These are phyloP conservation scores for Trimorus sp. DNA, from an alignment of 2,888 invertebrate genomes.

Conservation along the genomic window DNA sequence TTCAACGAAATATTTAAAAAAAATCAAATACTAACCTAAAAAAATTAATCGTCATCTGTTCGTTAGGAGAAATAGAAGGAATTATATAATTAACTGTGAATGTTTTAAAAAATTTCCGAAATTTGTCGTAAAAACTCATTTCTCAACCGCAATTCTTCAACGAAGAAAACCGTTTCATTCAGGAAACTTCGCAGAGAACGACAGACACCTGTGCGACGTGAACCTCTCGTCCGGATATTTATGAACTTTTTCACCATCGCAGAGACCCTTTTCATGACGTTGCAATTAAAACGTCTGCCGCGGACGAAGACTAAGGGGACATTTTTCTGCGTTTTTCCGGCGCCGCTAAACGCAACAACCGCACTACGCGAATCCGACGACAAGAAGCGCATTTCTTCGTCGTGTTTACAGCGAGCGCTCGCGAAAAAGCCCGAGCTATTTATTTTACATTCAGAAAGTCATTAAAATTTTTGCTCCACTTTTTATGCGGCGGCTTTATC, in stretches of 20 bases:
- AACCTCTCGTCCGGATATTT: slow-evolving; percentile 69
- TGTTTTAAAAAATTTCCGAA: too few relatives aligned
- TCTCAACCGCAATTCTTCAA: not conserved
- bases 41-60: too few relatives aligned
- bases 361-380: slow-evolving; percentile 38
- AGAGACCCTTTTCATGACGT: slow-evolving; percentile 15
- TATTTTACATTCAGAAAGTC: slow-evolving; percentile 47
- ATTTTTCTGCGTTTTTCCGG: slow-evolving; percentile 55
- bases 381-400: slow-evolving; percentile 76
- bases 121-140: too few relatives aligned
- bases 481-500: slow-evolving; percentile 9
- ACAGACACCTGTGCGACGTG: slow-evolving; percentile 64
- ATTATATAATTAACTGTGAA: too few relatives aligned
- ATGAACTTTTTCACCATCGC: slow-evolving; percentile 70
- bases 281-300: slow-evolving; percentile 44
- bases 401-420: slow-evolving; percentile 69
- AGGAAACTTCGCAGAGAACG: slow-evolving; percentile 42
- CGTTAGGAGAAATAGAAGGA: too few relatives aligned
- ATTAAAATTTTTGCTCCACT: slow-evolving; percentile 39
- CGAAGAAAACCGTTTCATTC: not conserved
- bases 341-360: slow-evolving; percentile 62
- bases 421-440: slow-evolving; percentile 41
- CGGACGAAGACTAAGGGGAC: slow-evolving; percentile 40
- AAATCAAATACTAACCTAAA: too few relatives aligned
- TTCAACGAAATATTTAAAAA: too few relatives aligned